Evolutionary conservation across 2,113 vertebrate genomes (phyloP).

Genomic region (Ahaetulla prasina): DNA sequence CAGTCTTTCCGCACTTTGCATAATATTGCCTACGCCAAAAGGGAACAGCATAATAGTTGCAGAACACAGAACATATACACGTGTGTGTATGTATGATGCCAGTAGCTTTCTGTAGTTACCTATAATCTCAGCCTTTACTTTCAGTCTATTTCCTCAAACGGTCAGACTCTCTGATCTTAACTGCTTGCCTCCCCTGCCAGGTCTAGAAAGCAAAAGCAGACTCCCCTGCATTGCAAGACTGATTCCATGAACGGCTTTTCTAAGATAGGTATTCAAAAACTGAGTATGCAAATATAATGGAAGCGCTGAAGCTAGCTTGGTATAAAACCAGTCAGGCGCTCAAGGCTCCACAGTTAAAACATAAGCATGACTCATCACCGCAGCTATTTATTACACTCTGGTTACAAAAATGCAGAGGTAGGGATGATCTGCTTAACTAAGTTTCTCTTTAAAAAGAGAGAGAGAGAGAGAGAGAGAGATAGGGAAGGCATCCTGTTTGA

Average conservation of each 20-base stretch:
- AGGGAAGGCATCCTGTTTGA: neutral
- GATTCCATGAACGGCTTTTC: neutral
- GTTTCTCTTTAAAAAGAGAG: neutral
- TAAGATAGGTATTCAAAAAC: neutral
- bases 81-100: too few species aligned
- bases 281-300: neutral
- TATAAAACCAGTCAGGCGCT: neutral
- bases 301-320: neutral
- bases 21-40: neutral
- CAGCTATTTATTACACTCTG: neutral
- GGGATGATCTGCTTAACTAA: neutral
- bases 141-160: neutral
- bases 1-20: neutral
- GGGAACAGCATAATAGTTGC: neutral
- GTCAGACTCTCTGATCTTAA: neutral
- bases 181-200: neutral
- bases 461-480: too few species aligned
- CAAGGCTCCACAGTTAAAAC: neutral
- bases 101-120: neutral
- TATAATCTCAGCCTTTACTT: neutral
- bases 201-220: neutral
- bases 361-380: slow-evolving; percentile 5
- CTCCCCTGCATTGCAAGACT: neutral
- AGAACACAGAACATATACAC: neutral
- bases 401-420: neutral